Evolutionary conservation across 2,797 vertebrate genomes (phyloP).

Genomic region (Pangasius mekongensis): DNA sequence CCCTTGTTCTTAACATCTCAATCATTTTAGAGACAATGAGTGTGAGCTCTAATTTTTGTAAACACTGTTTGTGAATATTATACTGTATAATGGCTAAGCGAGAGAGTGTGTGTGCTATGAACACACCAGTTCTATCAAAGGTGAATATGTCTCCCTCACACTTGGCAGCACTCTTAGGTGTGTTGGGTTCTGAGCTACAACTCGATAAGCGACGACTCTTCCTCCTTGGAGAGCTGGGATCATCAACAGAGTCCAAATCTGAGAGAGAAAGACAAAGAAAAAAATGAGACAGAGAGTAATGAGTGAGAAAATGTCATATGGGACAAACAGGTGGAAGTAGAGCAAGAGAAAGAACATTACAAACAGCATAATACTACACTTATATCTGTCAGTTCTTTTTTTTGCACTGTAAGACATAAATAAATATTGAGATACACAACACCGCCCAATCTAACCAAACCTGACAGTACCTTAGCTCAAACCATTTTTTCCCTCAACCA

Average conservation of each 20-base stretch:
- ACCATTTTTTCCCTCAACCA: no score
- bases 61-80: not conserved
- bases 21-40: not conserved
- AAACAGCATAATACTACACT: not conserved
- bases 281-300: not conserved
- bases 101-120: not conserved
- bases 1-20: not conserved
- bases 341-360: not conserved
- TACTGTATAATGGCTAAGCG: not conserved
- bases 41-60: not conserved
- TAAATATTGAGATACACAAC: not conserved
- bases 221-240: constrained; percentile 87
- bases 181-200: constrained; percentile 93
- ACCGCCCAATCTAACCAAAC: not conserved
- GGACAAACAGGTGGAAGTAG: not conserved
- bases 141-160: constrained; percentile 94
- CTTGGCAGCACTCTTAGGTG: constrained; percentile 91
- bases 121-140: constrained; percentile 84
- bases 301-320: not conserved
- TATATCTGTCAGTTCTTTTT: not conserved
- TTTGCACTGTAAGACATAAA: not conserved
- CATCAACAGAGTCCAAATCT: constrained; percentile 87
- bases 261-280: not conserved
- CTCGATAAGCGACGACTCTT: constrained; percentile 88
- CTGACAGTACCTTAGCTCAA: not conserved